Evolutionary conservation across 2,888 invertebrate genomes (phyloP), one percentile per base, ranked within the genome.

Genomic region (Lathronympha strigana): DNA sequence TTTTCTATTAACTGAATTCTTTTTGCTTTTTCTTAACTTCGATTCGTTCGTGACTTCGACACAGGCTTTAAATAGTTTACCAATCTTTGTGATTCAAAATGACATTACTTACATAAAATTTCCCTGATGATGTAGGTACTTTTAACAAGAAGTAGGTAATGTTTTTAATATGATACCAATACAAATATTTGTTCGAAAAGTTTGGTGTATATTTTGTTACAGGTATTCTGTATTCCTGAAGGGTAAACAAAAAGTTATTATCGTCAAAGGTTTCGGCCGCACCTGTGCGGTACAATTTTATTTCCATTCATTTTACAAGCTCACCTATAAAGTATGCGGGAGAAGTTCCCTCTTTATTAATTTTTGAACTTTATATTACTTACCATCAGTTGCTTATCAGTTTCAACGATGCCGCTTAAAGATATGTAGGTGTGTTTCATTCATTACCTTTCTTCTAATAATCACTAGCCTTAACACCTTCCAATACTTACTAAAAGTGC

Each of bases 351-450:
- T 90, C 91, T 90, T 92, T 92, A 92, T 92, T 92, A 92, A 92
- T 92, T 92, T 92, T 92, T 88, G 86, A 92, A 92, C 91, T 92
- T 92, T 90, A 90, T 91, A 90, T 92, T 90, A 88, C 89, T 87
- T 85, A 87, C 82, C 85, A 87, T 84, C 87, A 77, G 85, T 83
- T 79, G 82, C 80, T 86, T 82, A 86, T 87, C 84, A 82, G 79
- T 83, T 80, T 84, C 80, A 73, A 74, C 67, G 69, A 61, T 64
- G 63, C 66, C 51, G 63, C 63, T 51, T 64, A 50, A 28, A 66
- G 21, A 51, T 33, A 58, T 33, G 49, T 15, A 38, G 38, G 38
- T 63, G 40, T 58, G 58, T 64, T 51, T 57, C 21, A 51, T 58
- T 64, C 43, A 45, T 36, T 53, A 64, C 31, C 4, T 21, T 43